A percentile compares a stretch with the other conserved stretches of the same genome.
phyloP scores from a whole-genome alignment of 1,140 invertebrate species.

The Halictus rubicundus region DNA sequence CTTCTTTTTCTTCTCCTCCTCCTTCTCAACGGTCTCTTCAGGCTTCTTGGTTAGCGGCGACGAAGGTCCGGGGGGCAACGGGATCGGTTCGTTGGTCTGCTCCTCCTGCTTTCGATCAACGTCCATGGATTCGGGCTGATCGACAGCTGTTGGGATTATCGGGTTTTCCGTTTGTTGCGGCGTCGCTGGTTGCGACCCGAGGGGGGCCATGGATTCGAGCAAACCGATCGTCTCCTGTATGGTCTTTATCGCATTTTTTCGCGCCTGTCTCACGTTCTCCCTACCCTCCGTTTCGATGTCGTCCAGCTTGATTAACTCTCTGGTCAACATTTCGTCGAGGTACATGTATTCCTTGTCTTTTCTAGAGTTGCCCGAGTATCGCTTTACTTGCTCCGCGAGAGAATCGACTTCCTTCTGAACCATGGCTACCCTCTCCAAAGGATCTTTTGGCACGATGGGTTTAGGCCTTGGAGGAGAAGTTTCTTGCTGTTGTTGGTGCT shows the following conservation, averaged over 20 bases:
- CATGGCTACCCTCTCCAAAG: constrained; percentile 88
- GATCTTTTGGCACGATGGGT: constrained; percentile 83
- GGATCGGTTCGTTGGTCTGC: constrained; percentile 47
- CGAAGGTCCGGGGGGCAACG: constrained; percentile 56
- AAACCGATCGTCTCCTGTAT: constrained; percentile 93
- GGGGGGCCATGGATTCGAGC: constrained; percentile 85
- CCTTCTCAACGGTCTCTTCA: not conserved
- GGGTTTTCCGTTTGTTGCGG: not conserved
- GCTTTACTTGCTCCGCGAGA: constrained; percentile 88
- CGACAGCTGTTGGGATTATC: not conserved
- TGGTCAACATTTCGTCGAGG: constrained; percentile 96
- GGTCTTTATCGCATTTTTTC: constrained; percentile 92
- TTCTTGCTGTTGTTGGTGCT: constrained; percentile 73
- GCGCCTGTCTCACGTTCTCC: constrained; percentile 91
- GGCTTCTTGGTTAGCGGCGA: constrained; percentile 50
- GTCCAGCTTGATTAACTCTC: constrained; percentile 94
- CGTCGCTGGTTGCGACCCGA: constrained; percentile 51
- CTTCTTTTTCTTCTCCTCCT: constrained; percentile 8
- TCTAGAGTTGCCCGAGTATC: constrained; percentile 86
- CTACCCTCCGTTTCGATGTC: constrained; percentile 95
- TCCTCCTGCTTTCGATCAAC: constrained; percentile 39
- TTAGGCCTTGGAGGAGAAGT: constrained; percentile 71
- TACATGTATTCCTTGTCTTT: constrained; percentile 93
- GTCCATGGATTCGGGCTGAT: constrained; percentile 8
- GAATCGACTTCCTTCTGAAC: constrained; percentile 91